phyloP scores from a whole-genome alignment of 2,113 vertebrate species.

The Atrichornis clamosus region DNA sequence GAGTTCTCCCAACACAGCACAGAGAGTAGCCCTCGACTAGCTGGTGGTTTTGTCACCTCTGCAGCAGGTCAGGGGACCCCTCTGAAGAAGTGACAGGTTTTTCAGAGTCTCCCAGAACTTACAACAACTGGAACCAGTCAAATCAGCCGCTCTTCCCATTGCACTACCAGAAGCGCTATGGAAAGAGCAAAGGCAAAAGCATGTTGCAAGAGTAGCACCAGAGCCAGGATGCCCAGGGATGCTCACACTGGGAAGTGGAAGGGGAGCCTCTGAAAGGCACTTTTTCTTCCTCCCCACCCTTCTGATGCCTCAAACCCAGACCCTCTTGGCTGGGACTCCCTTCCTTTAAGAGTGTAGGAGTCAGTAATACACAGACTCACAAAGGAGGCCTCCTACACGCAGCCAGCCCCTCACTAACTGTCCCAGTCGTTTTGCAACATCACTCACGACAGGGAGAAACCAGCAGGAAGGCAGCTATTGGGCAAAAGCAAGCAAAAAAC shows the following conservation, averaged over 20 bases:
- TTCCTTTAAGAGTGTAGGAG: not conserved
- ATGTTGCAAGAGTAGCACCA: not conserved
- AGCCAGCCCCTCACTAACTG: not conserved
- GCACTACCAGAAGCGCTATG: not conserved
- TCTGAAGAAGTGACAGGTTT: not conserved
- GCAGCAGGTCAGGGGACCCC: not conserved
- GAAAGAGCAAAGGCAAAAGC: not conserved
- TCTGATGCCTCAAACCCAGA: not conserved
- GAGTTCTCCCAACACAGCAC: not conserved
- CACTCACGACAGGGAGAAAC: not conserved
- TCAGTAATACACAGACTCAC: not conserved
- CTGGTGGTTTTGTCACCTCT: not conserved
- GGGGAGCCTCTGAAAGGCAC: not conserved
- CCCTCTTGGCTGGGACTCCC: not conserved
- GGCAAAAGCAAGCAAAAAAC: not conserved
- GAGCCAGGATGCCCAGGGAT: not conserved
- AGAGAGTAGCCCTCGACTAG: not conserved
- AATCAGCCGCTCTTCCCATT: not conserved
- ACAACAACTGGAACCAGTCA: not conserved
- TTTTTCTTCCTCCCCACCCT: not conserved
- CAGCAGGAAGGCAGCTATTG: not conserved
- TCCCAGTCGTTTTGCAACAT: not conserved
- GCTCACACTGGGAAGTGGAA: not conserved
- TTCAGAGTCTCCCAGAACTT: not conserved
- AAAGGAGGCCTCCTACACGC: not conserved